Percentiles rank a stretch among this genome's conserved stretches.
phyloP scores from a whole-genome alignment of 2,113 vertebrate genomes.

The Cebidichthys violaceus region DNA sequence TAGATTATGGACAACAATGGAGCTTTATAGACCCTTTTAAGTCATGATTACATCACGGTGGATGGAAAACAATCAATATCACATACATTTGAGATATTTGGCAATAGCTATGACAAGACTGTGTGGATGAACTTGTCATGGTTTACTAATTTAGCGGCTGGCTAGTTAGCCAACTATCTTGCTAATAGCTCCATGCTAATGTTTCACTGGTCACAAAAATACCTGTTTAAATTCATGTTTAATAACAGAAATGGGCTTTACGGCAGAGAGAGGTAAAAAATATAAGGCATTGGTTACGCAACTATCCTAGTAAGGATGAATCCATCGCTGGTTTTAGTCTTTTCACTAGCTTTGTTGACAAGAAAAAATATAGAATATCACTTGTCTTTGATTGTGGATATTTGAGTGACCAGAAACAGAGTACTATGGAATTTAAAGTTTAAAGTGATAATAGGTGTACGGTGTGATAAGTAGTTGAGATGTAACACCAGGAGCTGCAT shows the following conservation, averaged over 20 bases:
- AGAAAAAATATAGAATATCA: constrained; percentile 16
- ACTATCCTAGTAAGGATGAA: not conserved
- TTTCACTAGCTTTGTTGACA: constrained; percentile 11
- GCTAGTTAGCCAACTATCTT: too few relatives aligned
- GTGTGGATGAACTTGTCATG: too few relatives aligned
- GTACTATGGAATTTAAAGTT: not conserved
- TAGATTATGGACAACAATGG: not conserved
- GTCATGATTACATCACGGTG: too few relatives aligned
- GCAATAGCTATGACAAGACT: too few relatives aligned
- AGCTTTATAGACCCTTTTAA: not conserved
- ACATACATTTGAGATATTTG: too few relatives aligned
- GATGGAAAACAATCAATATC: too few relatives aligned
- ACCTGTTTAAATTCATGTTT: not conserved
- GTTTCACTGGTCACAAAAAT: too few relatives aligned
- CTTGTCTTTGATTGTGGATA: not conserved
- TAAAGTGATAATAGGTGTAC: too few relatives aligned
- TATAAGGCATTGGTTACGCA: not conserved
- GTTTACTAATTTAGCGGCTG: too few relatives aligned
- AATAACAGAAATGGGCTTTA: not conserved
- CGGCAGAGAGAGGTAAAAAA: not conserved
- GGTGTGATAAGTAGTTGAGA: not conserved
- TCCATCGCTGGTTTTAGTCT: not conserved
- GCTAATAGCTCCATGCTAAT: too few relatives aligned
- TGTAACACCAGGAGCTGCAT: constrained; percentile 14
- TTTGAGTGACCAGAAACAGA: not conserved